Evolutionary conservation across 64 coral and sea anemone genomes (phyloP), one percentile per base, ranked within the genome.

Genomic region (Porites lutea): DNA sequence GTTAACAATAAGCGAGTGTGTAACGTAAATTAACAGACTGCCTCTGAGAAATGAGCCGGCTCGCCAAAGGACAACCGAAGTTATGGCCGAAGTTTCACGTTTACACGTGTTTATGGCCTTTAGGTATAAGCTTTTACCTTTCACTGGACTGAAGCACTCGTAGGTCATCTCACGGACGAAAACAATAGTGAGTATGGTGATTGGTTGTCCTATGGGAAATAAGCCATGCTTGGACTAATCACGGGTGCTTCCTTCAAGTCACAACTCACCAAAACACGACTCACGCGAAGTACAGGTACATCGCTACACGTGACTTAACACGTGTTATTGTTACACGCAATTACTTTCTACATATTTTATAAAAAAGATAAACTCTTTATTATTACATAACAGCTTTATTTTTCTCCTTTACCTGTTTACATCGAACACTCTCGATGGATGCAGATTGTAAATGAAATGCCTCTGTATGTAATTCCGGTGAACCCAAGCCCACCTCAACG

Each of bases 71-170:
- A 37, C 27, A 37, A 37, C 27, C 27, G 27, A 37, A 37, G 27
- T 37, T 37, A 37, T 37, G 27, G 27, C 27, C 27, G 27, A 74
- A 74, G 71, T 48, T 74, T 47, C 71, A 74, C 37, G 71, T 74
- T 74, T 74, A 74, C 71, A 74, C 71, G 71, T 74, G 71, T 74
- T 74, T 47, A 13, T 74, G 37, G 71, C 37, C 71, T 46, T 48
- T 74, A 37, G 27, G 27, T 47, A 47, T 45, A 47, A 74, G 71
- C 71, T 74, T 74, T 74, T 74, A 74, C 71, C 71, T 74, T 74
- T 74, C 71, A 74, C 71, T 74, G 71, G 37, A 48, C 48, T 37
- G 27, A 37, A 37, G 71, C 71, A 74, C 71, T 74, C 48, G 44
- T 74, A 22, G 71, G 71, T 74, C 71, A 74, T 46, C 71, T 13